Conservation (phyloP, 2,888 invertebrate genomes). For the Ornithoptera priamus region DNA sequence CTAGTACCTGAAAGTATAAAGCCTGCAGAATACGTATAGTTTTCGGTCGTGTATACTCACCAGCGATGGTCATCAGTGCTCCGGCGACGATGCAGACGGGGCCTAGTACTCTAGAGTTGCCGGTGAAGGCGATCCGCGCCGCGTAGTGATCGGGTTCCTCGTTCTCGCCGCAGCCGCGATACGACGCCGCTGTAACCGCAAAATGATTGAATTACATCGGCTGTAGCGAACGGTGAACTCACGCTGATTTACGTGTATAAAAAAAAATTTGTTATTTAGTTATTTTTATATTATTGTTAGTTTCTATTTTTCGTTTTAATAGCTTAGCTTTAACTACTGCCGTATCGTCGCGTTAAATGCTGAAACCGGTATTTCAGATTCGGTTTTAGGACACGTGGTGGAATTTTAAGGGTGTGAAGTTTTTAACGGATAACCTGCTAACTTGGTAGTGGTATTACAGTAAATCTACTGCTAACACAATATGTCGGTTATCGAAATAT, state of each 20-base stretch:
- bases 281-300: background rate
- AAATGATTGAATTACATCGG: constrained; percentile 10
- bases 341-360: too few relatives aligned
- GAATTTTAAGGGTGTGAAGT: too few relatives aligned
- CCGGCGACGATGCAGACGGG: constrained; percentile 87
- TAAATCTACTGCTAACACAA: too few relatives aligned
- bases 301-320: background rate
- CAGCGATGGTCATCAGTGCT: constrained; percentile 83
- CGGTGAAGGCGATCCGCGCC: constrained; percentile 86
- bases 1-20: too few relatives aligned
- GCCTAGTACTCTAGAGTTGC: constrained; percentile 85
- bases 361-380: too few relatives aligned
- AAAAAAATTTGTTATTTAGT: background rate
- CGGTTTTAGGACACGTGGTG: too few relatives aligned
- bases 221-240: background rate
- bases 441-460: too few relatives aligned
- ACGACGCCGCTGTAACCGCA: constrained; percentile 82
- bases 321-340: too few relatives aligned
- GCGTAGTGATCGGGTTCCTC: constrained; percentile 86
- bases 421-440: too few relatives aligned
- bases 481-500: too few relatives aligned
- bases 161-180: constrained; percentile 85
- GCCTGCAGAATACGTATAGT: too few relatives aligned
- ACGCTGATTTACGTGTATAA: background rate
- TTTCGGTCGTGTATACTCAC: constrained; percentile 39